phyloP scores from a whole-genome alignment of 2,888 invertebrate genomes.

The Heliconius charithonia region DNA sequence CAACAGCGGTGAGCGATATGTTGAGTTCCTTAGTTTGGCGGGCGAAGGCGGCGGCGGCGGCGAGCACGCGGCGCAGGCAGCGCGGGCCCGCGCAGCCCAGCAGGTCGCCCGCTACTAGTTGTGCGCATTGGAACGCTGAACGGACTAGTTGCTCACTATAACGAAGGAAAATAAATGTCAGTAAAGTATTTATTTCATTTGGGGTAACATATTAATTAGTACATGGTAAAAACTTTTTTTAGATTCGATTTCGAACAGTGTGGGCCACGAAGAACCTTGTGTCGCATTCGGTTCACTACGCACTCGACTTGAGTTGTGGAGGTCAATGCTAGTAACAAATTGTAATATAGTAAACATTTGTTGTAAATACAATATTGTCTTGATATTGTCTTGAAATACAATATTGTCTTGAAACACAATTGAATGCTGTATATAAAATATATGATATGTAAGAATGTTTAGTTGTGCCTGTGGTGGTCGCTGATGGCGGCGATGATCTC shows the following conservation, averaged over 20 bases:
- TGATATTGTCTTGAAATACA: too few species aligned
- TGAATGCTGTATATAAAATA: too few species aligned
- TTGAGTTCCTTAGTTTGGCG: constrained; percentile 98
- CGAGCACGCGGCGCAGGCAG: constrained; percentile 94
- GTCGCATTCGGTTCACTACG: not conserved
- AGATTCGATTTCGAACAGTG: not conserved
- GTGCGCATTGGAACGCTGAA: constrained; percentile 97
- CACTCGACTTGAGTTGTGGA: not conserved
- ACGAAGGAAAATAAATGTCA: not conserved
- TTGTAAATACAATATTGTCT: too few species aligned
- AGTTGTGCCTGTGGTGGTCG: constrained; percentile 94
- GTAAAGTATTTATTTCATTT: not conserved
- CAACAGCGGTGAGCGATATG: constrained; percentile 98
- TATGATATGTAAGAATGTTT: too few species aligned
- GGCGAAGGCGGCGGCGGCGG: constrained; percentile 97
- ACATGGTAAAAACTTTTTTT: not conserved
- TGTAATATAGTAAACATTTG: too few species aligned
- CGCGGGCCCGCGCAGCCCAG: constrained; percentile 94
- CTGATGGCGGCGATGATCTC: constrained; percentile 98
- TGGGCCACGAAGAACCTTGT: not conserved
- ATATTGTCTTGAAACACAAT: too few species aligned
- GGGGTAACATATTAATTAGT: not conserved
- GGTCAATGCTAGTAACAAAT: constrained; percentile 37
- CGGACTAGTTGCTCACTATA: constrained; percentile 93
- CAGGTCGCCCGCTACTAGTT: constrained; percentile 97